These are phyloP conservation scores for Sinodicranocentrus sp. DNA, from an alignment of 2,888 invertebrate species.

Conservation along the genomic window DNA sequence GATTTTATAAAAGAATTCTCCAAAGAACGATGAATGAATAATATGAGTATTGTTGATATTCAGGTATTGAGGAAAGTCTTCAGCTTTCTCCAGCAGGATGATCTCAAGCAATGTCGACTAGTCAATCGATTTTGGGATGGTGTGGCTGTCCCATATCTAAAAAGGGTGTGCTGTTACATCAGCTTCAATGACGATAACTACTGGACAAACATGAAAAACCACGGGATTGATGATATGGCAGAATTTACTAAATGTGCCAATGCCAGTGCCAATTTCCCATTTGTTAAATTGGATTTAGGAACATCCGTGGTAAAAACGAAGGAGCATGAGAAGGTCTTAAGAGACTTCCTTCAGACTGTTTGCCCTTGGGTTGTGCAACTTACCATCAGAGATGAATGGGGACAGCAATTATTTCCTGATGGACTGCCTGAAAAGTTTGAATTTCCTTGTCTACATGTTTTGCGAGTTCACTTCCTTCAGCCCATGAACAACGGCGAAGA, in stretches of 20 bases:
- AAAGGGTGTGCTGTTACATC: conserved; percentile 44
- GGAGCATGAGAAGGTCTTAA: conserved; percentile 36
- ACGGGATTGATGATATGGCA: conserved; percentile 67
- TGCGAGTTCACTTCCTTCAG: conserved; percentile 65
- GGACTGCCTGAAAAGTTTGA: conserved; percentile 30
- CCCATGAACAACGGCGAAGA: conserved; percentile 42
- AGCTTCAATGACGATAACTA: conserved; percentile 72
- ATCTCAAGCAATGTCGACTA: conserved; percentile 62
- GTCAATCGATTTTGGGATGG: conserved; percentile 67
- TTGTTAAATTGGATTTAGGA: conserved; percentile 67
- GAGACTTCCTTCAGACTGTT: conserved; percentile 49
- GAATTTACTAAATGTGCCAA: conserved; percentile 55
- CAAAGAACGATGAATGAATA: too few relatives aligned
- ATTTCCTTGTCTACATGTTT: conserved; percentile 42
- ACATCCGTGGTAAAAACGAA: conserved; percentile 59
- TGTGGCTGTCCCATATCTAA: conserved; percentile 48
- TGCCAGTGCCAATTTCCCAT: conserved; percentile 62
- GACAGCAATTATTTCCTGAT: conserved; percentile 51
- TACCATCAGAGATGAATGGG: conserved; percentile 68
- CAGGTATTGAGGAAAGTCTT: conserved; percentile 66
- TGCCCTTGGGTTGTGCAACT: conserved; percentile 58
- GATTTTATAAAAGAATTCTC: too few relatives aligned
- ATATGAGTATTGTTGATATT: too few relatives aligned
- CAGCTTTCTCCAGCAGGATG: conserved; percentile 37
- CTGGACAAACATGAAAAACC: conserved; percentile 72